Conservation (phyloP, 2,113 vertebrate genomes). For the Microcebus murinus region DNA sequence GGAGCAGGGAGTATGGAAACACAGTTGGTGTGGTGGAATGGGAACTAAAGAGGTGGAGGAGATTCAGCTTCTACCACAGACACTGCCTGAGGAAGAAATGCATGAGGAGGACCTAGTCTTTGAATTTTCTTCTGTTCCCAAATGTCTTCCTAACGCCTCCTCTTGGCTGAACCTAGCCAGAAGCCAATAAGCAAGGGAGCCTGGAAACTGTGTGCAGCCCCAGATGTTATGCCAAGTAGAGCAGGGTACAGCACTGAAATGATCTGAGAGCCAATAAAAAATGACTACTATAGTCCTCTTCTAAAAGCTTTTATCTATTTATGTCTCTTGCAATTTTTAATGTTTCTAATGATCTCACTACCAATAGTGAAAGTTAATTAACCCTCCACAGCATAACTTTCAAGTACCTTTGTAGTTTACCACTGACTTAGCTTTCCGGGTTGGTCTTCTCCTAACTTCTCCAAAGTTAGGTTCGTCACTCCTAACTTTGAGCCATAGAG, state of each 20-base stretch:
- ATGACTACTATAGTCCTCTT: background rate
- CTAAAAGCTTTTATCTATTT: background rate
- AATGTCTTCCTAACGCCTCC: background rate
- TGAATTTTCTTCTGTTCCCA: background rate
- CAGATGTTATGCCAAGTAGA: background rate
- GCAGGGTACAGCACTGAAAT: fast-evolving
- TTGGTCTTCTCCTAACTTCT: background rate
- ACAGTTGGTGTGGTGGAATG: too few species aligned
- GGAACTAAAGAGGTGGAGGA: background rate
- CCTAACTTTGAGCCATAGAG: background rate
- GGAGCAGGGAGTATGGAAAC: fast-evolving
- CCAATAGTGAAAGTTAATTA: background rate
- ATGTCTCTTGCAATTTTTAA: background rate
- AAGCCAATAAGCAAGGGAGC: background rate
- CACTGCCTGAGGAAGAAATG: background rate
- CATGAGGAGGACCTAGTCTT: background rate
- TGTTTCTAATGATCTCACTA: background rate
- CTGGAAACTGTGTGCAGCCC: fast-evolving
- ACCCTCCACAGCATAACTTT: background rate
- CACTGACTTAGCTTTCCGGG: background rate
- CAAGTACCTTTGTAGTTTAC: background rate
- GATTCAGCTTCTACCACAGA: background rate
- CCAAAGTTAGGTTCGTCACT: too few species aligned
- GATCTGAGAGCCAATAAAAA: background rate
- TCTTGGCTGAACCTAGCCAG: background rate